Percentiles rank a stretch among this genome's conserved stretches.
phyloP scores from a whole-genome alignment of 35 echinoderm and acorn worm genomes.

The Lytechinus pictus region DNA sequence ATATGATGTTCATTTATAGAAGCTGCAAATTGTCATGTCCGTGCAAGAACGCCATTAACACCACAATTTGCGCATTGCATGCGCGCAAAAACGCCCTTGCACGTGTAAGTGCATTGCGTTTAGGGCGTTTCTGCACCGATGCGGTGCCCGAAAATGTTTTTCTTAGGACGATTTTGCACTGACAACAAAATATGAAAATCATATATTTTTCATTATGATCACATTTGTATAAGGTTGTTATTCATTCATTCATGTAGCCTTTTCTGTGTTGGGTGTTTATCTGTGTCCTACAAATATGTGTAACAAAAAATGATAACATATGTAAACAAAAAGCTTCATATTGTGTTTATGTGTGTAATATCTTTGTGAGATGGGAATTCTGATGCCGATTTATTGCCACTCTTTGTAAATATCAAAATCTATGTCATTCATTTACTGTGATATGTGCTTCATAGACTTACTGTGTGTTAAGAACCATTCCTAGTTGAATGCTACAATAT shows the following conservation, averaged over 20 bases:
- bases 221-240: neutral
- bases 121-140: too few relatives aligned
- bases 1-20: too few relatives aligned
- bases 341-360: neutral
- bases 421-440: conserved; percentile 1
- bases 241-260: neutral
- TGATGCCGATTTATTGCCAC: neutral
- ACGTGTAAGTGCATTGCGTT: too few relatives aligned
- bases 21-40: too few relatives aligned
- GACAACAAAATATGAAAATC: neutral
- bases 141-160: too few relatives aligned
- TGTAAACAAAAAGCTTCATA: neutral
- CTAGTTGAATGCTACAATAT: neutral
- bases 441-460: neutral
- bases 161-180: too few relatives aligned
- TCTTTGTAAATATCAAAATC: conserved; percentile 3
- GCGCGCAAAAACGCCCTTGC: too few relatives aligned
- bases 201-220: neutral
- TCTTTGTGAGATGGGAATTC: neutral
- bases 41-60: too few relatives aligned
- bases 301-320: neutral
- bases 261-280: neutral
- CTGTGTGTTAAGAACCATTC: neutral
- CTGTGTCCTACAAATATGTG: neutral
- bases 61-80: too few relatives aligned